A percentile compares a stretch with the other conserved stretches of the same genome.
phyloP scores from a whole-genome alignment of 2,888 invertebrate species.

The Carabus problematicus region DNA sequence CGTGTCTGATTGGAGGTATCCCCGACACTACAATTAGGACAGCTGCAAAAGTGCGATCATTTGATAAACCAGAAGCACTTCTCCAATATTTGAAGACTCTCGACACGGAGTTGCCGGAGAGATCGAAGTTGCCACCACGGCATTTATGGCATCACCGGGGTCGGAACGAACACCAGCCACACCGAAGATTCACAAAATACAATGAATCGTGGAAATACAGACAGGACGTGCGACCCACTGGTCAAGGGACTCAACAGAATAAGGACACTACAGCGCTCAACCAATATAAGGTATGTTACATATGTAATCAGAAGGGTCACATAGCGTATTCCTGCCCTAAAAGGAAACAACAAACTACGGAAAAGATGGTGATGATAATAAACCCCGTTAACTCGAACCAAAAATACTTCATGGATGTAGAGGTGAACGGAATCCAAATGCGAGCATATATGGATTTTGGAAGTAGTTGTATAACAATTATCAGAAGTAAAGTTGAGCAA shows the following conservation, averaged over 20 bases:
- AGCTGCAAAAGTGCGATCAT: background rate
- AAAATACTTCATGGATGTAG: conserved; percentile 20
- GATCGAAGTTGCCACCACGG: too few relatives aligned
- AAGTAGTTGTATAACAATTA: conserved; percentile 18
- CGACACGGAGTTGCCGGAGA: too few relatives aligned
- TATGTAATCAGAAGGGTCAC: conserved; percentile 9
- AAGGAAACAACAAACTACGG: background rate
- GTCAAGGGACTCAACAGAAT: too few relatives aligned
- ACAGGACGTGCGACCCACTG: too few relatives aligned
- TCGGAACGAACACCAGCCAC: background rate
- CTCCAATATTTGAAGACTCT: too few relatives aligned
- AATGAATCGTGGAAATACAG: background rate
- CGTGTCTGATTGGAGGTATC: too few relatives aligned
- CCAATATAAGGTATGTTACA: background rate
- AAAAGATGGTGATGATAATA: background rate
- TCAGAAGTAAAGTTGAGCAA: background rate
- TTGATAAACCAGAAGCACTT: background rate
- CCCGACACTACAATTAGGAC: too few relatives aligned
- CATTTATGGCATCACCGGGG: too few relatives aligned
- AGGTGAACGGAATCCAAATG: conserved; percentile 1
- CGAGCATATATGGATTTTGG: conserved; percentile 19
- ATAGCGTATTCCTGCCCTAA: conserved; percentile 3
- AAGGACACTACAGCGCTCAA: too few relatives aligned
- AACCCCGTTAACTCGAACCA: background rate
- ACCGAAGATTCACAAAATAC: background rate